Evolutionary conservation across 2,888 invertebrate species (phyloP).

Genomic region (Diarsia dahlii): DNA sequence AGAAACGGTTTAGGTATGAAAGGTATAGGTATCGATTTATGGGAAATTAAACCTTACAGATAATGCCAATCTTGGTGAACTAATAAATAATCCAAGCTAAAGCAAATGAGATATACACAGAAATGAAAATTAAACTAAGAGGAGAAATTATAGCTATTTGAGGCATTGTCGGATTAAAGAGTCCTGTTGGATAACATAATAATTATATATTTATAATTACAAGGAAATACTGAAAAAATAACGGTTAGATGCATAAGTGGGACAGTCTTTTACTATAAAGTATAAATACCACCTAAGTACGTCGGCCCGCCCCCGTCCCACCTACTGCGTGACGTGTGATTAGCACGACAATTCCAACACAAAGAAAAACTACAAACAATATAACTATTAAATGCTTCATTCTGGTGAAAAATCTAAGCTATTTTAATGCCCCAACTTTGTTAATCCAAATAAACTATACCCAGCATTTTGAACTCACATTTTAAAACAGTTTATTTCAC

Average conservation of each 20-base stretch:
- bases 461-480: constrained; percentile 25
- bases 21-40: constrained; percentile 15
- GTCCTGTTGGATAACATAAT: background rate
- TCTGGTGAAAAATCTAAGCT: constrained; percentile 24
- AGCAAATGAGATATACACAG: background rate
- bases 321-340: constrained; percentile 26
- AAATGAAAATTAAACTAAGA: background rate
- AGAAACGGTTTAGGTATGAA: constrained; percentile 14
- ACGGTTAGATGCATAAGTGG: background rate
- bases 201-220: background rate
- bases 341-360: background rate
- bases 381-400: constrained; percentile 2
- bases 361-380: constrained; percentile 20
- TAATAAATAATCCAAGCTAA: constrained; percentile 7
- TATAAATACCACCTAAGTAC: constrained; percentile 27
- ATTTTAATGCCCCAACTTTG: constrained; percentile 15
- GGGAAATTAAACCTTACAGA: background rate
- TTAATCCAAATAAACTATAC: constrained; percentile 13
- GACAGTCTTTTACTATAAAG: constrained; percentile 13
- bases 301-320: constrained; percentile 21
- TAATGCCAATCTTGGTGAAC: background rate
- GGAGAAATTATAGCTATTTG: background rate
- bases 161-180: background rate
- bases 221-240: background rate
- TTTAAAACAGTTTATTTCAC: constrained; percentile 4